These are phyloP conservation scores for Drosophila ficusphila DNA, from an alignment of 1,140 invertebrate genomes.

Conservation along the genomic window DNA sequence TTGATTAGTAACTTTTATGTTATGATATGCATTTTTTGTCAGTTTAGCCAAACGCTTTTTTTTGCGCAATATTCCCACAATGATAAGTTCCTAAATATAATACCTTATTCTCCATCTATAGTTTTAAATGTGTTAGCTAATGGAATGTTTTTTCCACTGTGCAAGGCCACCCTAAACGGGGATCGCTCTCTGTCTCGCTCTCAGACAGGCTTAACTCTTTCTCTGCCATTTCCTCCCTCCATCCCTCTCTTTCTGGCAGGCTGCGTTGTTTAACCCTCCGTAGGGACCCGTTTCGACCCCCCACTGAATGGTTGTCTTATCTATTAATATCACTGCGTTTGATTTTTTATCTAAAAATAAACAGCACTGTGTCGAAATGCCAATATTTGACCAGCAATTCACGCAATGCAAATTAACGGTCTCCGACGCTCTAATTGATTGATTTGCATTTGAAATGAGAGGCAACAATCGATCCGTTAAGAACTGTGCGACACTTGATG, in stretches of 20 bases:
- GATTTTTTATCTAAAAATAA: constrained; percentile 40
- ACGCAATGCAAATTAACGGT: constrained; percentile 56
- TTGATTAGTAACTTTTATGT: no score
- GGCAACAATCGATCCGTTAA: constrained; percentile 42
- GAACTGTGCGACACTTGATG: constrained; percentile 17
- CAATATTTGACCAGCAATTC: constrained; percentile 62
- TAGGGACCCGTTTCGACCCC: neutral
- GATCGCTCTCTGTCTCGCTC: constrained; percentile 22
- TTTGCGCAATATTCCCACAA: no score
- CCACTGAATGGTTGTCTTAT: constrained; percentile 12
- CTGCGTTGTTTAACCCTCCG: constrained; percentile 23
- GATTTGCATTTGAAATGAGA: constrained; percentile 42
- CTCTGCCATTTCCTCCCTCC: constrained; percentile 1
- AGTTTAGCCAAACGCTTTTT: no score
- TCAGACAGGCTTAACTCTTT: neutral
- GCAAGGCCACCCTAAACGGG: constrained; percentile 26
- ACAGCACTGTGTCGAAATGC: constrained; percentile 14
- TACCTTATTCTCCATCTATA: no score
- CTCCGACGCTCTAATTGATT: constrained; percentile 65
- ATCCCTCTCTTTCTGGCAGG: constrained; percentile 7
- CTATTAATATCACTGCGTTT: constrained; percentile 43
- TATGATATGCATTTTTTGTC: no score
- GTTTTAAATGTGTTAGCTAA: neutral
- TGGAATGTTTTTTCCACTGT: neutral
- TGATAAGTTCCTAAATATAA: no score